Conservation (phyloP, 1,140 invertebrate genomes). For the Heliconius nattereri region DNA sequence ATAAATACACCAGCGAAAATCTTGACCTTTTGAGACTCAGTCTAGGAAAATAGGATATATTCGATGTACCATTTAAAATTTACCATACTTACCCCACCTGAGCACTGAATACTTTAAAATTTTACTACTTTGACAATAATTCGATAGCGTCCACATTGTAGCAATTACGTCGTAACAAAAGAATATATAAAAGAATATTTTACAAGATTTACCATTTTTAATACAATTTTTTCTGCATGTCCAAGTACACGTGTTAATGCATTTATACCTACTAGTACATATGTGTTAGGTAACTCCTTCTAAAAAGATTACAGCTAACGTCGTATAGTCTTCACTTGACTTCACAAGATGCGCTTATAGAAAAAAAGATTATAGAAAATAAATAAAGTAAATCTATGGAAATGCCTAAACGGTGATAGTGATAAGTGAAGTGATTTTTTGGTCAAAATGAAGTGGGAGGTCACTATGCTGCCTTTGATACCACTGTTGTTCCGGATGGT, state of each 20-base stretch:
- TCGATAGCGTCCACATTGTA: neutral
- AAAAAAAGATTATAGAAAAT: neutral
- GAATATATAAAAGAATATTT: neutral
- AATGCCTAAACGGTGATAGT: slow-evolving; percentile 38
- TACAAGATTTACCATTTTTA: slow-evolving; percentile 19
- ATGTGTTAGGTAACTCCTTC: slow-evolving; percentile 37
- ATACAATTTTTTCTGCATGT: slow-evolving; percentile 39
- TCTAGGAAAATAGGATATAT: no score
- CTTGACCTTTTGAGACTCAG: no score
- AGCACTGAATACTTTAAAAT: neutral
- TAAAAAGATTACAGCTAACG: slow-evolving; percentile 40
- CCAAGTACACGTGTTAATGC: slow-evolving; percentile 33
- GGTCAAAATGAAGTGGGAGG: slow-evolving; percentile 36
- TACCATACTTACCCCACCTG: no score
- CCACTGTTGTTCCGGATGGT: slow-evolving; percentile 40
- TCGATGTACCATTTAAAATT: no score
- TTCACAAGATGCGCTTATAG: slow-evolving; percentile 14
- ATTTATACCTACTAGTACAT: slow-evolving; percentile 18
- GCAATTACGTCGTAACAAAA: neutral
- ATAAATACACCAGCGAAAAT: no score
- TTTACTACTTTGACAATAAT: neutral
- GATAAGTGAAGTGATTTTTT: slow-evolving; percentile 11
- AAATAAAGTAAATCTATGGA: slow-evolving; percentile 14
- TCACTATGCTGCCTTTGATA: slow-evolving; percentile 20
- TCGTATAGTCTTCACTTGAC: slow-evolving; percentile 23